These are phyloP conservation scores for Hydropotes inermis DNA, from an alignment of 2,113 vertebrate species.

Conservation along the genomic window DNA sequence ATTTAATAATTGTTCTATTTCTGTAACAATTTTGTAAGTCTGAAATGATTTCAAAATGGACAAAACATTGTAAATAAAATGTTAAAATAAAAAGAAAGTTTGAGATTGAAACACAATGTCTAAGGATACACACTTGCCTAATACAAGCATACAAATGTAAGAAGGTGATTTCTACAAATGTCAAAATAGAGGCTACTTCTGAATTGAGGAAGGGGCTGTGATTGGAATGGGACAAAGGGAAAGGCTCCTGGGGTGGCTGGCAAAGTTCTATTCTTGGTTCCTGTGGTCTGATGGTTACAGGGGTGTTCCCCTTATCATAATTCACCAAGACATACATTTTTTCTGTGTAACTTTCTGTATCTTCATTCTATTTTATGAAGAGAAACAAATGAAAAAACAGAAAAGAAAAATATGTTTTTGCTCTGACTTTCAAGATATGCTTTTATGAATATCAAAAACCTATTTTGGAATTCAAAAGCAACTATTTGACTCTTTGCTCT, in stretches of 20 bases:
- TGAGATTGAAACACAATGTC: neutral
- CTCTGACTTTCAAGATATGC: neutral
- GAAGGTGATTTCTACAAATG: neutral
- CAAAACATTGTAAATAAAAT: neutral
- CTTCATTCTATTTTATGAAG: neutral
- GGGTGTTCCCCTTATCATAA: neutral
- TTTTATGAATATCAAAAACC: neutral
- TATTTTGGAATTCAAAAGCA: neutral
- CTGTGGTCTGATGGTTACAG: neutral
- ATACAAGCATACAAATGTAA: neutral
- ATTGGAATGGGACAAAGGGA: neutral
- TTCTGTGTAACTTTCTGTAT: neutral
- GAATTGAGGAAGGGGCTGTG: neutral
- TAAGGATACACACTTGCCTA: neutral
- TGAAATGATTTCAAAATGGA: neutral
- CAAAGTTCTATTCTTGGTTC: neutral
- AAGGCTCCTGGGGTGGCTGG: neutral
- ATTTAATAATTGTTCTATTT: neutral
- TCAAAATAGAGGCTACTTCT: neutral
- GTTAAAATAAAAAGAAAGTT: neutral
- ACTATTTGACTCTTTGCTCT: neutral
- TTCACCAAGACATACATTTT: neutral
- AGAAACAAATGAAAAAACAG: neutral
- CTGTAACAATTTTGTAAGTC: neutral
- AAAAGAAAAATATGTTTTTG: neutral